Conservation (phyloP, 2,113 vertebrate species). For the Colius striatus region DNA sequence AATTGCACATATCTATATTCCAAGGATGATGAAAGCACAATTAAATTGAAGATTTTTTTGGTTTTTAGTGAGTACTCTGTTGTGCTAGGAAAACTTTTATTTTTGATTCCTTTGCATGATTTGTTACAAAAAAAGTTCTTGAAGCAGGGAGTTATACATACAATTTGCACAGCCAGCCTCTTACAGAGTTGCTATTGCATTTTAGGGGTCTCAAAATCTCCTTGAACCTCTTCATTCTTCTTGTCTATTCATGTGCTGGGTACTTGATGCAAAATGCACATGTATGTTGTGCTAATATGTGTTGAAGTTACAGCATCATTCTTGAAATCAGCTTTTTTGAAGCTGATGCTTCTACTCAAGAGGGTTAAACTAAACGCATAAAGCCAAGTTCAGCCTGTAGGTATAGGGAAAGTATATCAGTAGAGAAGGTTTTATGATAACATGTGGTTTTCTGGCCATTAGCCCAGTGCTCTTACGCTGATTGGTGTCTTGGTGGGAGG, state of each 20-base stretch:
- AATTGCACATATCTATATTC: neutral
- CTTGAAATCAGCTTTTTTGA: neutral
- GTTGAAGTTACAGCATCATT: neutral
- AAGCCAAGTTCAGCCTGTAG: neutral
- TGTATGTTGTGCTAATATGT: neutral
- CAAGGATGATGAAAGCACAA: neutral
- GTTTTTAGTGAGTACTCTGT: neutral
- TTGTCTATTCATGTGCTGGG: neutral
- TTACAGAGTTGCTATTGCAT: neutral
- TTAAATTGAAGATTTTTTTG: neutral
- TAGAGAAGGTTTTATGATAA: neutral
- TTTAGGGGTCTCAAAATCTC: neutral
- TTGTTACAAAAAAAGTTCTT: neutral
- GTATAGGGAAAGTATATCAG: neutral
- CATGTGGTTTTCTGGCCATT: neutral
- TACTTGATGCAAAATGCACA: neutral
- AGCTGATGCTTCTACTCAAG: neutral
- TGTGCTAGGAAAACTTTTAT: neutral
- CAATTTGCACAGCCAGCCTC: neutral
- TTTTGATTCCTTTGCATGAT: neutral
- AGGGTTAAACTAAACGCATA: neutral
- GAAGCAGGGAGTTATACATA: neutral
- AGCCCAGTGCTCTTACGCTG: neutral
- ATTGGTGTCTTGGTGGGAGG: slow-evolving; percentile 12
- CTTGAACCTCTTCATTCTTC: neutral